Percentiles rank a stretch among this genome's conserved stretches.
These are phyloP conservation scores for Pachyrhynchus sulphureomaculatus DNA, from an alignment of 1,140 invertebrate species.

Conservation along the genomic window DNA sequence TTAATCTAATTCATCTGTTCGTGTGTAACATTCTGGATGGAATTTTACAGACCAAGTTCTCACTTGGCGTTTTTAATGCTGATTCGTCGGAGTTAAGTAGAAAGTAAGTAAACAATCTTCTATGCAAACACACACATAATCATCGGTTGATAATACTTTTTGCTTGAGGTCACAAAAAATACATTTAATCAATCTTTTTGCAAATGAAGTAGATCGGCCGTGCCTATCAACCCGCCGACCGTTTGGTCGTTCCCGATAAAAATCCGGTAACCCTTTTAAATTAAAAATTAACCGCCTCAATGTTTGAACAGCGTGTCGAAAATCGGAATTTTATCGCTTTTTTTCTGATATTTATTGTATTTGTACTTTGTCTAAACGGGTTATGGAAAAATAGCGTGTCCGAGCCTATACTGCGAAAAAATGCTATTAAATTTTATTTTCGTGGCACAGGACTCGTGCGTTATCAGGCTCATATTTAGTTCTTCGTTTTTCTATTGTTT, in stretches of 20 bases:
- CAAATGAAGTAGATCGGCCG: neutral
- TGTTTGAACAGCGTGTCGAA: conserved; percentile 28
- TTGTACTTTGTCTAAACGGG: conserved; percentile 24
- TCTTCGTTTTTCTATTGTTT: too few species aligned
- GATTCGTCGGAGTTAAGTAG: too few species aligned
- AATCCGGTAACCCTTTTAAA: conserved; percentile 26
- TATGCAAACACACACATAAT: too few species aligned
- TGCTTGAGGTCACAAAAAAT: too few species aligned
- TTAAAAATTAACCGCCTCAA: conserved; percentile 20
- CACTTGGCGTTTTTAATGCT: too few species aligned
- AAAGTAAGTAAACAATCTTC: too few species aligned
- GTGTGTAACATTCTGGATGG: too few species aligned
- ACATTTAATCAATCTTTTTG: neutral
- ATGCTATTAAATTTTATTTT: conserved; percentile 6
- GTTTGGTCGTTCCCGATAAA: conserved; percentile 27
- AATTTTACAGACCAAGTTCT: too few species aligned
- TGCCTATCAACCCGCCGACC: neutral
- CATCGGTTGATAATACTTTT: too few species aligned
- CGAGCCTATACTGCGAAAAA: conserved; percentile 2
- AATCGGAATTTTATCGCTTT: conserved; percentile 32
- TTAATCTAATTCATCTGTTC: too few species aligned
- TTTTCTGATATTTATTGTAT: conserved; percentile 33
- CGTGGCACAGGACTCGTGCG: too few species aligned
- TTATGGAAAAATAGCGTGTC: conserved; percentile 11
- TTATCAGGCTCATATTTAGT: too few species aligned